Evolutionary conservation across 92 coral and sea anemone genomes (phyloP), one percentile per base, ranked within the genome.

Genomic region (Scolanthus callimorphus): DNA sequence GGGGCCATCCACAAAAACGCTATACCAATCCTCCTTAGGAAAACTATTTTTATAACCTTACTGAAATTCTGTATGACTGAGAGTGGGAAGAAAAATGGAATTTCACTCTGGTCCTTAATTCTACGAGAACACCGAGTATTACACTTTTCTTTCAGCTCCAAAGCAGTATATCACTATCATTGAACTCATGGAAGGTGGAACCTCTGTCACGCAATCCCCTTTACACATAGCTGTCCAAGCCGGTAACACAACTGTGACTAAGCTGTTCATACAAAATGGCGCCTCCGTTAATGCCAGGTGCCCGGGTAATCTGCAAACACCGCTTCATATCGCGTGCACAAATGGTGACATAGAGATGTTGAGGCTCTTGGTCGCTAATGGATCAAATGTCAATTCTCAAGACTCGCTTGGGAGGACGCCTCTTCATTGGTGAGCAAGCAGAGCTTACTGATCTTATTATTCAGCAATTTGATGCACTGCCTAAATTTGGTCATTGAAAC

Each of bases 261-360:
- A 20, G 20, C 49, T 67, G 39, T 63, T 80, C 22, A 24, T 59
- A 45, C 65, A 80, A 39, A 54, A 73, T 15, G 81, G 77, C 17
- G 86, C 86, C 4, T 59, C 65, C 20, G 49, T 74, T 11, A 60
- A 67, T 20, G 25, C 60, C 0, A n/a, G n/a, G n/a, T 23, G 43
- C 11, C 65, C 60, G 25, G 61, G 31, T 22, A 55, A 55, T 49
- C 75, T 41, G 22, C 67, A 69, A 13, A 73, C 86, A 2, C 77
- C 86, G 29, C 3, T 80, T 46, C 77, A 80, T 46, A 39, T 74
- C 71, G 86, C 77, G 2, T 44, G 81, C 6, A 48, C 39, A 8
- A 54, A 65, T 27, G 77, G 62, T 39, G 62, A 61, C 30, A 61
- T 31, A 24, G 63, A 80, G 17, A 47, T 80, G 53, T 52, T 73